phyloP scores from a whole-genome alignment of 64 coral and sea anemone species.

The Porites lutea region DNA sequence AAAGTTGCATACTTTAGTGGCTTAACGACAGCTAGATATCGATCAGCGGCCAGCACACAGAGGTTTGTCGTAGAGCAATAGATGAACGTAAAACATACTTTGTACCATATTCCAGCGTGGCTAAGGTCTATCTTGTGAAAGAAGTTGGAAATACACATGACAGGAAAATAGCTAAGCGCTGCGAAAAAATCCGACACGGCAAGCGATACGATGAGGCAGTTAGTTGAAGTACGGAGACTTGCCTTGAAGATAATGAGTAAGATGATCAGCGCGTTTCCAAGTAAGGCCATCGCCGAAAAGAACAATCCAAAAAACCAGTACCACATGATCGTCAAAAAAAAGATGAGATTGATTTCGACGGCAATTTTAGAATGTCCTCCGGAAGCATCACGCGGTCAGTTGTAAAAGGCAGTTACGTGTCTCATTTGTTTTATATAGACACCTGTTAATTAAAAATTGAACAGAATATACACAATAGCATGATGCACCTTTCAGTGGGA shows the following conservation, averaged over 20 bases:
- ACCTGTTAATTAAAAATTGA: too few species aligned
- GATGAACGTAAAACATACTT: conserved; percentile 49
- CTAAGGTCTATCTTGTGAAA: background rate
- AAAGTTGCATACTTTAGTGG: conserved; percentile 73
- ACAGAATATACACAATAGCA: too few species aligned
- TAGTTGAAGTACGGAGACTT: background rate
- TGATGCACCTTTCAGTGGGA: too few species aligned
- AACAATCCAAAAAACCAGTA: background rate
- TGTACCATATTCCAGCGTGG: conserved; percentile 22
- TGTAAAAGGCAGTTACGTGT: too few species aligned
- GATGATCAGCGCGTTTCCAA: conserved; percentile 4
- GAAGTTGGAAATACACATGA: background rate
- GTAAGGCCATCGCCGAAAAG: background rate
- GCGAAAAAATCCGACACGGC: conserved; percentile 1
- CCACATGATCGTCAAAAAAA: background rate
- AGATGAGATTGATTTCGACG: background rate
- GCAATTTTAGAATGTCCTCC: too few species aligned
- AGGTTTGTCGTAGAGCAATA: conserved; percentile 76
- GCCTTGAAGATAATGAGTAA: background rate
- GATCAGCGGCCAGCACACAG: conserved; percentile 74
- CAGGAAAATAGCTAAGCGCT: background rate
- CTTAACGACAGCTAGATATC: conserved; percentile 73
- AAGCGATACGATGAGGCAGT: background rate
- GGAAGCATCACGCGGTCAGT: too few species aligned
- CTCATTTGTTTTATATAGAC: too few species aligned